A percentile compares a stretch with the other conserved stretches of the same genome.
phyloP scores from a whole-genome alignment of 1,140 invertebrate genomes.

The Eumeta japonica region DNA sequence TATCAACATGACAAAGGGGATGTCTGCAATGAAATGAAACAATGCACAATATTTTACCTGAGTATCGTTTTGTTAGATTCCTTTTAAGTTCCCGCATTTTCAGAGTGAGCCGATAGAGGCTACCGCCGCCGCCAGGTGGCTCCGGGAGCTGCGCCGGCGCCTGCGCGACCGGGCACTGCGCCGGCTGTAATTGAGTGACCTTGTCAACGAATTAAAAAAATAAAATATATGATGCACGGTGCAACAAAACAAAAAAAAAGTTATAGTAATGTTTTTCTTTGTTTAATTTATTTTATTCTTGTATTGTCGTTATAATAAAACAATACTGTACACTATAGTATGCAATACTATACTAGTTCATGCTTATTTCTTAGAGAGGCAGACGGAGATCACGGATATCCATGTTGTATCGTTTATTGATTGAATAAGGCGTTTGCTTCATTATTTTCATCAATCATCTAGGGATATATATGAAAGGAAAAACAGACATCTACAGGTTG shows the following conservation, averaged over 20 bases:
- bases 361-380: too few species aligned
- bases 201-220: not conserved
- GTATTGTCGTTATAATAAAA: too few species aligned
- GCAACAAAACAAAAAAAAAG: not conserved
- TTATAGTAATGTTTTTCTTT: not conserved
- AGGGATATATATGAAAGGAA: too few species aligned
- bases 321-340: too few species aligned
- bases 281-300: too few species aligned
- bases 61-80: conserved; percentile 55
- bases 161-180: conserved; percentile 41
- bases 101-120: conserved; percentile 58
- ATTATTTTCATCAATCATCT: too few species aligned
- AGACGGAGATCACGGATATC: too few species aligned
- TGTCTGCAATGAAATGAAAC: conserved; percentile 6
- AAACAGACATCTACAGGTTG: too few species aligned
- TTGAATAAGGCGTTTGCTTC: too few species aligned
- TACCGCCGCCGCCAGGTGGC: conserved; percentile 53
- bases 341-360: too few species aligned
- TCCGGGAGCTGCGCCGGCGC: conserved; percentile 59
- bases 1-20: too few species aligned
- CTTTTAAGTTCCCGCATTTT: conserved; percentile 51
- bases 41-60: conserved; percentile 22
- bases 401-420: too few species aligned
- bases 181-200: conserved; percentile 4
- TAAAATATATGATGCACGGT: not conserved